Evolutionary conservation across 2,888 invertebrate species (phyloP), one percentile per base, ranked within the genome.

Genomic region (Drosophila nr. perissopoda): DNA sequence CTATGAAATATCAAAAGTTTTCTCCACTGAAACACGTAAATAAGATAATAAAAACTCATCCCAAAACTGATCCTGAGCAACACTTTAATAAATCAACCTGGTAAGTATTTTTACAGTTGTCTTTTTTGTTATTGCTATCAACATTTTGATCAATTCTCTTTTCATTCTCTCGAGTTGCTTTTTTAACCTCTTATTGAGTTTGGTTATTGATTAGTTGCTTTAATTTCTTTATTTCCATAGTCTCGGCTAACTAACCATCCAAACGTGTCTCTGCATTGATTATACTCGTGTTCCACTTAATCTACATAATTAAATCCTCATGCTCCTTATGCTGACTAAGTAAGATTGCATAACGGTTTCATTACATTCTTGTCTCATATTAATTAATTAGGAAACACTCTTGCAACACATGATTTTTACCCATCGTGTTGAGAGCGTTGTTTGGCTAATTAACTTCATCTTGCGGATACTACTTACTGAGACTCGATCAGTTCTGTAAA

Each of bases 231-330:
- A 16, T 46, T 16, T 16, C 25, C 11, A 21, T 5, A 5, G 13
- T n/a, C 7, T 21, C n/a, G 27, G 27, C 38, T 64, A 27, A 40
- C 36, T 36, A 46, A 49, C 34, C 27, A 11, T 25, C n/a, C 3
- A 36, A 53, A 48, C 67, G 21, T 67, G 57, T 16, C 16, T 13
- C 10, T 40, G 57, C 40, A 51, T 57, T 57, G n/a, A 66, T 56
- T 66, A 57, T 11, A 36, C 34, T 40, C 13, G n/a, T 25, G 27
- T 49, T 36, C 31, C 31, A 40, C 40, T 31, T 31, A 42, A 57
- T 57, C 29, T 57, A 21, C 21, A 42, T 57, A 42, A 57, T 31
- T 57, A 40, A 34, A 29, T 40, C 21, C 48, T 38, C 21, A 34
- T 48, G n/a, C 21, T 13, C 46, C 11, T 16, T 18, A 29, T 60